Percentiles rank a stretch among this genome's conserved stretches.
Evolutionary conservation across 2,888 invertebrate species (phyloP).

Genomic region (Osmoderma eremita): DNA sequence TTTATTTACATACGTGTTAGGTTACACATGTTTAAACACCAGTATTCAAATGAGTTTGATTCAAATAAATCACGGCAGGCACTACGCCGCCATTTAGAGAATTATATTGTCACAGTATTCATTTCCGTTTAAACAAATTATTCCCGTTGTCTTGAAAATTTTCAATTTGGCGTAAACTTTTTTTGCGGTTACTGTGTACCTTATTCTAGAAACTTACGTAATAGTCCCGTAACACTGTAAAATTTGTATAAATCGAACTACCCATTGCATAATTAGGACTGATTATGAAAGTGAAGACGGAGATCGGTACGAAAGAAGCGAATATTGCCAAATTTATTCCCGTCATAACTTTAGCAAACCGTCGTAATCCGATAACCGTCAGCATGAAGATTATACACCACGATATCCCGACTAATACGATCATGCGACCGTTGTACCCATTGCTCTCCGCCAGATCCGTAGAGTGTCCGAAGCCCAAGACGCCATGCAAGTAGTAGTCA

Average conservation of each 20-base stretch:
- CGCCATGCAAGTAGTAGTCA: conserved; percentile 33
- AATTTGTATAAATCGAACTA: background rate
- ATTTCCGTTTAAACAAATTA: too few species aligned
- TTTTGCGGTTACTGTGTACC: too few species aligned
- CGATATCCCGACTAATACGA: background rate
- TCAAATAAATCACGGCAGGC: too few species aligned
- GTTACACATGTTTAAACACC: too few species aligned
- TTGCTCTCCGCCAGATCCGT: too few species aligned
- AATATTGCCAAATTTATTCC: conserved; percentile 28
- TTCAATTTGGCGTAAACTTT: too few species aligned
- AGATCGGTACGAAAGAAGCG: conserved; percentile 23
- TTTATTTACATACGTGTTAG: too few species aligned
- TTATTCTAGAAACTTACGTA: conserved; percentile 21
- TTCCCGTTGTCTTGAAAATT: too few species aligned
- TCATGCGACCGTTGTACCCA: background rate
- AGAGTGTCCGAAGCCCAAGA: conserved; percentile 31
- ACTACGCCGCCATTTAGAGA: too few species aligned
- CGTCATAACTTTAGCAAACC: conserved; percentile 24
- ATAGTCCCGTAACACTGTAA: conserved; percentile 6
- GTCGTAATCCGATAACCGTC: conserved; percentile 27
- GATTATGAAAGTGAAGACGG: conserved; percentile 28
- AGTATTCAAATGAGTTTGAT: too few species aligned
- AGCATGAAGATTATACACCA: conserved; percentile 35
- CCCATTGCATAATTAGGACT: conserved; percentile 29
- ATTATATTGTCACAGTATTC: too few species aligned